phyloP scores from a whole-genome alignment of 2,888 invertebrate genomes.

The Clitarchus hookeri region DNA sequence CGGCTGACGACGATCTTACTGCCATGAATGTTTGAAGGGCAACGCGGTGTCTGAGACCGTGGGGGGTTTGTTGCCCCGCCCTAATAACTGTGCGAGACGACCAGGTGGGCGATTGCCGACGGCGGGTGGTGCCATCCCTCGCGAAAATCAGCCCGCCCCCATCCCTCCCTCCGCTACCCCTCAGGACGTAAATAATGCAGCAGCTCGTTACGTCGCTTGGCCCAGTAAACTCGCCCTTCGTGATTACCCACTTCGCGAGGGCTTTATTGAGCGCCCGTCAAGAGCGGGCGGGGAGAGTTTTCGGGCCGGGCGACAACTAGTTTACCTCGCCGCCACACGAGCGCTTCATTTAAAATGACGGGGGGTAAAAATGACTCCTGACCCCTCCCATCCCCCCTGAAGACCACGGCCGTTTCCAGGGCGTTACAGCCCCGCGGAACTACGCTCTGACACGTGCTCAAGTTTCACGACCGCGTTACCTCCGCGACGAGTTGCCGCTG shows the following conservation, averaged over 20 bases:
- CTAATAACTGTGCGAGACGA: neutral
- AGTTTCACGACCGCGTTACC: no score
- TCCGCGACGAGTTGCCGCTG: no score
- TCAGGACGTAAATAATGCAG: neutral
- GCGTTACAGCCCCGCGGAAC: neutral
- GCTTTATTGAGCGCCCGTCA: neutral
- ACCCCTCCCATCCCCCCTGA: neutral
- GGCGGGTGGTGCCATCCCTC: neutral
- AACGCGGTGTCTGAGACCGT: neutral
- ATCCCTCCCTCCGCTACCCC: neutral
- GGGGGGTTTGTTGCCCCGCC: neutral
- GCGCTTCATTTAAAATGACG: neutral
- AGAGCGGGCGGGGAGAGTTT: neutral
- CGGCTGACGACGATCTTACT: neutral
- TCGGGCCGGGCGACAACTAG: neutral
- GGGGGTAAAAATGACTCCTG: neutral
- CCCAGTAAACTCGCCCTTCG: slow-evolving; percentile 10
- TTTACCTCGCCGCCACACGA: neutral
- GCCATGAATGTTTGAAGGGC: neutral
- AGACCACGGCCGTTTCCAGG: neutral
- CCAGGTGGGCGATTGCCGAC: neutral
- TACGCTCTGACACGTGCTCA: neutral
- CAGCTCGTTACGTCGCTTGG: neutral
- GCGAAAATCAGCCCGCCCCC: neutral
- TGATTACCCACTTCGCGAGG: neutral